phyloP scores from a whole-genome alignment of 1,140 invertebrate species.

The Rhynchophorus ferrugineus region DNA sequence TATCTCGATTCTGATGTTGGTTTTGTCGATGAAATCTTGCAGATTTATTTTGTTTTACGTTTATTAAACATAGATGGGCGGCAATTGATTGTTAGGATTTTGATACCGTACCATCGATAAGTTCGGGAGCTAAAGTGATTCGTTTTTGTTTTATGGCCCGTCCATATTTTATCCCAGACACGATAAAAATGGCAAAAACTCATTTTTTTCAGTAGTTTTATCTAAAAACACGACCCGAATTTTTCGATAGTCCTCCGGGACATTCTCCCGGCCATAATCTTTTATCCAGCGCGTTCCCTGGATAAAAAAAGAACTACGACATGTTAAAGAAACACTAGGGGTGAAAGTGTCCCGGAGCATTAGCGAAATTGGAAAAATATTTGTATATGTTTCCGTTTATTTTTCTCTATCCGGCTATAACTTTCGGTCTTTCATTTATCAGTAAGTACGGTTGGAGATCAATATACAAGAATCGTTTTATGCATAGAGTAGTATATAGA shows the following conservation, averaged over 20 bases:
- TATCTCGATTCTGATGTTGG: no score
- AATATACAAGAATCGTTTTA: no score
- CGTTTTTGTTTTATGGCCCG: background rate
- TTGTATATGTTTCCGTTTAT: slow-evolving; percentile 8
- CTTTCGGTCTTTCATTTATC: no score
- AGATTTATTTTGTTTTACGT: no score
- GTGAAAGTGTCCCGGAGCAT: slow-evolving; percentile 10
- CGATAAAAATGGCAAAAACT: background rate
- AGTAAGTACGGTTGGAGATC: no score
- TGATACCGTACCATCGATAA: no score
- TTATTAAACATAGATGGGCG: no score
- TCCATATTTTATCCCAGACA: background rate
- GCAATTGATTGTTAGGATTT: no score
- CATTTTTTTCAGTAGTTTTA: background rate
- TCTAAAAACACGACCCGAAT: background rate
- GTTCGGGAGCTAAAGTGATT: no score
- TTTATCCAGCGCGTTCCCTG: background rate
- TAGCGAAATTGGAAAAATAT: slow-evolving; percentile 22
- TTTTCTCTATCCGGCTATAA: no score
- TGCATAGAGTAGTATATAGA: no score
- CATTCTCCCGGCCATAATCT: background rate
- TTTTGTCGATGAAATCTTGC: no score
- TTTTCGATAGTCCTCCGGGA: background rate
- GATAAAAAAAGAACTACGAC: slow-evolving; percentile 24
- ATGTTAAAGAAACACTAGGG: slow-evolving; percentile 28